Evolutionary conservation across 2,888 invertebrate species (phyloP), one percentile per base, ranked within the genome.

Genomic region (Lepetodrilus schrolli): DNA sequence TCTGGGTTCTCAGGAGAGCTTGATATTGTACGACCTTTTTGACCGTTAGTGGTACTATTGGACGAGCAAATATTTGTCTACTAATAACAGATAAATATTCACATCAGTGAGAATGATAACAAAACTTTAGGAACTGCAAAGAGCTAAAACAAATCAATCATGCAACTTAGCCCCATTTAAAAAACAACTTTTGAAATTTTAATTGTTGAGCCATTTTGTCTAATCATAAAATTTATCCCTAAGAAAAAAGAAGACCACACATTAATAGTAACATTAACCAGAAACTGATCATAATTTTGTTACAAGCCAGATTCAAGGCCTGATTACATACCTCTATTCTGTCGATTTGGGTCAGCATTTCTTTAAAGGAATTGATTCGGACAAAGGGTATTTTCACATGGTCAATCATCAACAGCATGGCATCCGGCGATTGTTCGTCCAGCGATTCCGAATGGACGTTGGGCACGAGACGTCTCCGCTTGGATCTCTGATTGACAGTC

Each of bases 321-420:
- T 47, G 47, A 4, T 4, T 8, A 34, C 75, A 49, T 76, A 88
- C 88, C 84, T 88, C 87, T 36, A 88, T 78, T 65, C 75, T 80
- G 48, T 86, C 87, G 4, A 87, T 74, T 21, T 83, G 78, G 20
- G 84, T 77, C 58, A 88, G 75, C 17, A 88, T 76, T 47, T 80
- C 74, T 48, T 83, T 80, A 30, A 87, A 83, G 10, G 84, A 82
- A 51, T 78, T 80, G 30, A 88, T 83, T 68, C 84, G 82, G 21
- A 83, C 73, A 50, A 86, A 85, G 2, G 87, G 86, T 8, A 86
- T 75, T 1, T 49, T 66, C 13, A 66, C 36, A 21, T n/a, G n/a
- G 21, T 71, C 68, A 2, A 66, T 17, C n/a, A 48, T 48, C 17
- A 73, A 26, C 21, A 38, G 37, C 8, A 58, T 37, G 10, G 37